These are phyloP conservation scores for Acanthosoma haemorrhoidale DNA, from an alignment of 2,888 invertebrate genomes.

Conservation along the genomic window DNA sequence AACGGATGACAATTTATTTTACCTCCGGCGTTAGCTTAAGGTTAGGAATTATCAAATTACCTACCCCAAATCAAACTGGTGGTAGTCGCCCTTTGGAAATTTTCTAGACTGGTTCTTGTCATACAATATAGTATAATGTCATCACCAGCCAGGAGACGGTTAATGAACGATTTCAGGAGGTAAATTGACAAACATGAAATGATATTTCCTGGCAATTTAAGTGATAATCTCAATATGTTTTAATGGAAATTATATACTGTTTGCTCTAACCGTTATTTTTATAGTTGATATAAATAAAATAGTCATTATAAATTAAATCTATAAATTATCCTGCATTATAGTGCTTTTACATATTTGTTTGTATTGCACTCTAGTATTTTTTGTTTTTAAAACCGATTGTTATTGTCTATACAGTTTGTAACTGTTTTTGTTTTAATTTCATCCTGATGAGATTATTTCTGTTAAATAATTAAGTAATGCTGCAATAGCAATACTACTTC, in stretches of 20 bases:
- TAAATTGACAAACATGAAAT: conserved; percentile 45
- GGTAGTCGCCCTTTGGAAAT: conserved; percentile 1
- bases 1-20: conserved; percentile 36
- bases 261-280: not conserved
- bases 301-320: too few species aligned
- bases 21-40: conserved; percentile 34
- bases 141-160: conserved; percentile 94
- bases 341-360: too few species aligned
- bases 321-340: too few species aligned
- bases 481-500: too few species aligned
- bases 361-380: too few species aligned
- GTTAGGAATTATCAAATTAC: conserved; percentile 34
- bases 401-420: too few species aligned
- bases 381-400: too few species aligned
- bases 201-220: not conserved
- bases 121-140: conserved; percentile 62
- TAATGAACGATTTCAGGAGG: conserved; percentile 98
- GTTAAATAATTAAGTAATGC: too few species aligned
- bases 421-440: too few species aligned
- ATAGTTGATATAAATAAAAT: too few species aligned
- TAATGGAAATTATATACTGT: not conserved
- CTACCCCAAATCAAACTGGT: conserved; percentile 17
- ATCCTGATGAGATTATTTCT: too few species aligned
- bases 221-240: conserved; percentile 17
- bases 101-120: not conserved